phyloP scores from a whole-genome alignment of 1,140 invertebrate species.

The Drosophila pandora region DNA sequence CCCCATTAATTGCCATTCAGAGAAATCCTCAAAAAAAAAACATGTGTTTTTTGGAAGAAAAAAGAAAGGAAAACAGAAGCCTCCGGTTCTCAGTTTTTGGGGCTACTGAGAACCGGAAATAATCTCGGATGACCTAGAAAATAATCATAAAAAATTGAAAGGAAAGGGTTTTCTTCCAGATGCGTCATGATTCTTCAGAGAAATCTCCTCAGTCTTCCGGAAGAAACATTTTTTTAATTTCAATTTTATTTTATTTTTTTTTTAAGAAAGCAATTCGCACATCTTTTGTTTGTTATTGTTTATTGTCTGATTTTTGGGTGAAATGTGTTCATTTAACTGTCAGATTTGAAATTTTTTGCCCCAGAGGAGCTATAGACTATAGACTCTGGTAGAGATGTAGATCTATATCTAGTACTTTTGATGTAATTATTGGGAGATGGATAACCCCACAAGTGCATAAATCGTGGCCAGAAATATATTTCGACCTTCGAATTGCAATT shows the following conservation, averaged over 20 bases:
- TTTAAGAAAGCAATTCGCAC: constrained; percentile 19
- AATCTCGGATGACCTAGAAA: neutral
- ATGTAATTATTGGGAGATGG: constrained; percentile 20
- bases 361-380: too few relatives aligned
- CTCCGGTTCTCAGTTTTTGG: neutral
- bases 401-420: neutral
- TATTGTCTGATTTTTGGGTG: constrained; percentile 20
- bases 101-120: neutral
- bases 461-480: constrained; percentile 20
- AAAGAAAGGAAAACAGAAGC: neutral
- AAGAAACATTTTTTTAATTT: neutral
- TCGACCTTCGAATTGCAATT: constrained; percentile 28
- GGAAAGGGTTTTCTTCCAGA: neutral
- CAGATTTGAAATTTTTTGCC: neutral
- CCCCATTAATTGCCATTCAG: constrained; percentile 7
- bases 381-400: too few relatives aligned
- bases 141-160: too few relatives aligned
- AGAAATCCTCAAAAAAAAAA: neutral
- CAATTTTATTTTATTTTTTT: constrained; percentile 4
- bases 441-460: constrained; percentile 19
- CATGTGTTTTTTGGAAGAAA: constrained; percentile 7
- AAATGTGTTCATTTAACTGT: constrained; percentile 47
- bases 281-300: constrained; percentile 47
- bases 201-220: neutral
- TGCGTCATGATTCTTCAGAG: neutral